phyloP scores from a whole-genome alignment of 23 tunicate genomes.

The Pegea sp. region DNA sequence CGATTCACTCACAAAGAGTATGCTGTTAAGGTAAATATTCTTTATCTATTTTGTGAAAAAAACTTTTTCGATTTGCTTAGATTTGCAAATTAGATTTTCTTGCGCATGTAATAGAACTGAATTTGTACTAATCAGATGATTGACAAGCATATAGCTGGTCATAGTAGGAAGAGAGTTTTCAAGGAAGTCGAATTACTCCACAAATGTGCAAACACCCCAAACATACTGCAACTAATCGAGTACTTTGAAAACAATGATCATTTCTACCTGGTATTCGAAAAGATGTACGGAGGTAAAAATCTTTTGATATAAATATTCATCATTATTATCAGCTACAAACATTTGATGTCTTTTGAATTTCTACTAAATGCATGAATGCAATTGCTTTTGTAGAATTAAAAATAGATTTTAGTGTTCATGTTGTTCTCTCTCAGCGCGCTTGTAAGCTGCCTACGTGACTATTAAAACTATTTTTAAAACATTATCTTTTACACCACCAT shows the following conservation, averaged over 20 bases:
- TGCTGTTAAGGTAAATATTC: slow-evolving; percentile 99
- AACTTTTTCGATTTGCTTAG: background rate
- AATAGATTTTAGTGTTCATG: too few species aligned
- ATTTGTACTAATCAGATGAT: slow-evolving; percentile 24
- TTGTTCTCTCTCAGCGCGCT: too few species aligned
- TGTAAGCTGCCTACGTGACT: too few species aligned
- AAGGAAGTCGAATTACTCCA: slow-evolving; percentile 92
- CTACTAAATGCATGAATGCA: too few species aligned
- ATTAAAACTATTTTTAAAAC: too few species aligned
- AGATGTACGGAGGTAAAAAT: slow-evolving; percentile 99
- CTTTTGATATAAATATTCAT: too few species aligned
- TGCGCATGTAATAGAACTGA: background rate
- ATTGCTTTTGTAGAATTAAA: too few species aligned
- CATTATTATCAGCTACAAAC: too few species aligned
- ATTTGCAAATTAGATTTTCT: background rate
- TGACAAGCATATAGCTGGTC: slow-evolving; percentile 87
- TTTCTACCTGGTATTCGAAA: slow-evolving; percentile 98
- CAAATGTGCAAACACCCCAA: slow-evolving; percentile 61
- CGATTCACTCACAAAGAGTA: slow-evolving; percentile 76
- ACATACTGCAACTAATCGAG: slow-evolving; percentile 89
- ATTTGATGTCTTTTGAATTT: too few species aligned
- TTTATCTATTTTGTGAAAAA: too few species aligned
- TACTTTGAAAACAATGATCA: slow-evolving; percentile 75
- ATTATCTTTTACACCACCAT: too few species aligned
- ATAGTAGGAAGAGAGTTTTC: slow-evolving; percentile 76